Conservation (phyloP, 2,888 invertebrate genomes). For the Prosapia bicincta region DNA sequence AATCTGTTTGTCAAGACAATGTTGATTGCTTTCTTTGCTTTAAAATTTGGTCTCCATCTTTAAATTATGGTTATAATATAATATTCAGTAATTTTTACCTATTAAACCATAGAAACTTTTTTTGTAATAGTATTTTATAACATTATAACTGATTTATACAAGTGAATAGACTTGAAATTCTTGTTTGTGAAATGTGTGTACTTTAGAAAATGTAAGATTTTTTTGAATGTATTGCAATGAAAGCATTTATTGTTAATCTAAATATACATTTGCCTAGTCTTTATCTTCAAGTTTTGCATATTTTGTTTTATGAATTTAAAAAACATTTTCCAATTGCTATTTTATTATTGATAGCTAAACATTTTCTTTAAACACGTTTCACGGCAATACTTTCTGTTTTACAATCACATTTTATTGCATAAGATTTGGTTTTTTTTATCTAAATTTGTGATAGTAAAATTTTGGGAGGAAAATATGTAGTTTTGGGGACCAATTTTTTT, state of each 20-base stretch:
- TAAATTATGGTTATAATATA: neutral
- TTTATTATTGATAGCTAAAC: neutral
- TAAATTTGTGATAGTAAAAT: neutral
- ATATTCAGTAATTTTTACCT: too few relatives aligned
- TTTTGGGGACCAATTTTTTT: constrained; percentile 2
- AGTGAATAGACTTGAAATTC: neutral
- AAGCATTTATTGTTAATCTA: neutral
- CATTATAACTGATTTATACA: neutral
- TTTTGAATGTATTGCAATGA: neutral
- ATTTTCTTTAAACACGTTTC: neutral
- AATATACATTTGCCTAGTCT: neutral
- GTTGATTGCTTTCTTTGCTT: neutral
- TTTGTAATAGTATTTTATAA: neutral
- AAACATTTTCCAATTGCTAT: neutral
- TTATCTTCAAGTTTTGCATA: neutral
- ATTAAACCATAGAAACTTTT: too few relatives aligned
- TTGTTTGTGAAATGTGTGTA: neutral
- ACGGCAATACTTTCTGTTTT: neutral
- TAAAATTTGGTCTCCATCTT: neutral
- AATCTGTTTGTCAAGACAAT: neutral
- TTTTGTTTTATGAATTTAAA: too few relatives aligned
- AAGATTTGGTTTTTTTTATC: neutral
- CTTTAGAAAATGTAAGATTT: neutral
- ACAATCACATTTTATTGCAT: neutral
- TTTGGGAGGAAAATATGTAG: neutral